Conservation (phyloP, 2,888 invertebrate species). For the Oscheius onirici region DNA sequence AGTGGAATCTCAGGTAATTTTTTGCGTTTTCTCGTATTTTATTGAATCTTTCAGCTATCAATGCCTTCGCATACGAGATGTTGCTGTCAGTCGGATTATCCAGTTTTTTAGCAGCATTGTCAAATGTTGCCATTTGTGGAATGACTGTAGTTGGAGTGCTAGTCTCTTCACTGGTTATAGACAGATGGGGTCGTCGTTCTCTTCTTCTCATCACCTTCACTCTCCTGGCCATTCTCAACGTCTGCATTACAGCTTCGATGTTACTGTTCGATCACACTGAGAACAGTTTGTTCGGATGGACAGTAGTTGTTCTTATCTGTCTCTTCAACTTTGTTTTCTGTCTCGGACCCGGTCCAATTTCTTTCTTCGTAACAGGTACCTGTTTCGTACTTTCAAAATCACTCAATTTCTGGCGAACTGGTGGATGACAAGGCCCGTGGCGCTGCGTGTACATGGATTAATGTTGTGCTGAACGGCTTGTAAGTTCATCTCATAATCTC, state of each 20-base stretch:
- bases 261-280: constrained; percentile 35
- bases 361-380: constrained; percentile 39
- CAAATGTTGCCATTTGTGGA: constrained; percentile 37
- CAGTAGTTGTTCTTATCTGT: constrained; percentile 34
- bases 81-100: constrained; percentile 34
- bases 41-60: constrained; percentile 32
- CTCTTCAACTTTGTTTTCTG: constrained; percentile 40
- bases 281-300: constrained; percentile 31
- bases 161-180: constrained; percentile 34
- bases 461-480: constrained; percentile 33
- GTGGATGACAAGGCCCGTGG: constrained; percentile 33
- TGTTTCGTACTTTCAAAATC: not conserved
- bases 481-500: constrained; percentile 1
- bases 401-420: constrained; percentile 31
- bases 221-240: constrained; percentile 39
- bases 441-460: constrained; percentile 40
- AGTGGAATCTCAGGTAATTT: constrained; percentile 32
- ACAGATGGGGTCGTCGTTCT: constrained; percentile 39
- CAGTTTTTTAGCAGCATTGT: constrained; percentile 30
- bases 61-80: constrained; percentile 44
- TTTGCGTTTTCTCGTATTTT: too few species aligned
- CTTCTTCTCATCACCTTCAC: constrained; percentile 36
- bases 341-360: constrained; percentile 36
- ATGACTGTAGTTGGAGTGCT: constrained; percentile 38
- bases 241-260: constrained; percentile 50